Percentiles rank a stretch among this genome's conserved stretches.
Conservation (phyloP, 2,113 vertebrate species). For the Poeciliopsis turrubarensis region DNA sequence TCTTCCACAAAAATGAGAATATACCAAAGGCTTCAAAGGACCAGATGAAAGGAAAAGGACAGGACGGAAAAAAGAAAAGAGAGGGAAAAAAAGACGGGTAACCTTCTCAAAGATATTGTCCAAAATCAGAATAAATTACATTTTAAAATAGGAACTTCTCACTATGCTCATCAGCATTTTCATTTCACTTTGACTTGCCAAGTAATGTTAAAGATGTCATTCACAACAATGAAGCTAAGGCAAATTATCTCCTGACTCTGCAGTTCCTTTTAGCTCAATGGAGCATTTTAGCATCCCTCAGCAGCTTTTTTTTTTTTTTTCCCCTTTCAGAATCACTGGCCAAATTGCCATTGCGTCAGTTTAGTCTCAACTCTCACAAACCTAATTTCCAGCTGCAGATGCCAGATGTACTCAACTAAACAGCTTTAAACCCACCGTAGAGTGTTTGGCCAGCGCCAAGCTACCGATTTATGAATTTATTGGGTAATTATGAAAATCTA, state of each 20-base stretch:
- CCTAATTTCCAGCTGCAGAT: conserved; percentile 10
- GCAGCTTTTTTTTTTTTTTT: conserved; percentile 6
- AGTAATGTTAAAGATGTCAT: conserved; percentile 6
- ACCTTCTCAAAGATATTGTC: neutral
- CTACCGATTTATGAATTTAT: neutral
- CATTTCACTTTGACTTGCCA: conserved; percentile 4
- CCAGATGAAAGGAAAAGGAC: conserved; percentile 39
- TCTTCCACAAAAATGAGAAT: conserved; percentile 42
- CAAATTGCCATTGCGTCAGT: conserved; percentile 6
- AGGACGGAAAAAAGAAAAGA: conserved; percentile 11
- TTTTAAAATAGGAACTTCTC: neutral
- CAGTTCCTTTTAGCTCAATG: conserved; percentile 21
- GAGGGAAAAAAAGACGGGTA: conserved; percentile 32
- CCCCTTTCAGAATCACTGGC: conserved; percentile 12
- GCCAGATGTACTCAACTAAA: conserved; percentile 12
- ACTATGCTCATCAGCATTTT: neutral
- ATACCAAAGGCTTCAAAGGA: conserved; percentile 25
- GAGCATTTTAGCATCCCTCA: conserved; percentile 12
- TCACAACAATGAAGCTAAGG: conserved; percentile 2
- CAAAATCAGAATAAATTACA: neutral
- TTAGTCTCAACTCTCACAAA: conserved; percentile 9
- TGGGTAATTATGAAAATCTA: neutral
- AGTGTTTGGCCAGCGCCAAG: neutral
- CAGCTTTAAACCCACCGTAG: conserved; percentile 2
- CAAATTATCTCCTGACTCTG: conserved; percentile 11